Conservation (phyloP, 2,113 vertebrate genomes). For the Columbina picui region DNA sequence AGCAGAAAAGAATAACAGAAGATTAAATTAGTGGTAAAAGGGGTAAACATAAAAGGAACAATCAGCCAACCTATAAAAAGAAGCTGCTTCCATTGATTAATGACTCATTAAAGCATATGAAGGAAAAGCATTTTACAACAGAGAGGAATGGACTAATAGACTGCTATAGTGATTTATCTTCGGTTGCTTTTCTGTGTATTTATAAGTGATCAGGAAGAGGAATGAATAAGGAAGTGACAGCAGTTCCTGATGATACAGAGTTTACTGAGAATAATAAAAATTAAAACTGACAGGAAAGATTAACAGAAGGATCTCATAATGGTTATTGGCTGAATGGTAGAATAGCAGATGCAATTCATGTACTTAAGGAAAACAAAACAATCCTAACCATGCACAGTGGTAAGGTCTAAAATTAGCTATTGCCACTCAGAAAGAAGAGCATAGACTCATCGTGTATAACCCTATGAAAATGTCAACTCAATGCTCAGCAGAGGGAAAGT, state of each 20-base stretch:
- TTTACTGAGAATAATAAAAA: constrained; percentile 9
- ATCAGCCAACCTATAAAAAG: neutral
- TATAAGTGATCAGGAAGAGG: neutral
- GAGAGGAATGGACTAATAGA: neutral
- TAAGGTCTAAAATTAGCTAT: constrained; percentile 40
- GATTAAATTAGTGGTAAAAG: neutral
- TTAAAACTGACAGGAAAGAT: constrained; percentile 13
- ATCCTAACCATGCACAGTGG: neutral
- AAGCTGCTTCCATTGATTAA: neutral
- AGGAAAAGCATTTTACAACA: neutral
- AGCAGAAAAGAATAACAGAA: neutral
- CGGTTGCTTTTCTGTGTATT: neutral
- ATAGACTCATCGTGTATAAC: neutral
- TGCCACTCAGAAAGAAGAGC: constrained; percentile 8
- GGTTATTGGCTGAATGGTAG: neutral
- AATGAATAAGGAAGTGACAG: neutral
- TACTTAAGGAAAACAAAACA: constrained; percentile 33
- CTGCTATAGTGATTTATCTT: neutral
- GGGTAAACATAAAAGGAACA: neutral
- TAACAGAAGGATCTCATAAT: neutral
- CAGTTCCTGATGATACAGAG: neutral
- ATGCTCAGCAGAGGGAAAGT: constrained; percentile 13
- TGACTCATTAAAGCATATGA: neutral
- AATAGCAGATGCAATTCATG: neutral
- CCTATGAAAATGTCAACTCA: constrained; percentile 30